These are phyloP conservation scores for Cheilosia pagana DNA, from an alignment of 2,888 invertebrate genomes.

Conservation along the genomic window DNA sequence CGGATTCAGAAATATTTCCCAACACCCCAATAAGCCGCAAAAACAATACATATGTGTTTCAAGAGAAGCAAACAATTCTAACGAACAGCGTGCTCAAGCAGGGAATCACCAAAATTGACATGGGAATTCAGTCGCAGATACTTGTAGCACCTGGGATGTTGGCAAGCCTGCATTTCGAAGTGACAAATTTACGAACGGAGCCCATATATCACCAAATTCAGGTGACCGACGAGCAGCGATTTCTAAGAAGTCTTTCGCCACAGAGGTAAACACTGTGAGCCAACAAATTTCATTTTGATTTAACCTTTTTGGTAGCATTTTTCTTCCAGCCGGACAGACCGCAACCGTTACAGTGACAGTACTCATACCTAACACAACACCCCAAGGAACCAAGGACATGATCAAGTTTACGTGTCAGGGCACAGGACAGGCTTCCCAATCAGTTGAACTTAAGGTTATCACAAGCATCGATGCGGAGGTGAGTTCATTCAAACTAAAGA, in stretches of 20 bases:
- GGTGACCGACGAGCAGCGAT: conserved; percentile 86
- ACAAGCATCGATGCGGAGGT: conserved; percentile 80
- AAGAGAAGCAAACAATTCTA: conserved; percentile 44
- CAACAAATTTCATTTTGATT: neutral
- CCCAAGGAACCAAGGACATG: conserved; percentile 85
- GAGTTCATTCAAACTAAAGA: neutral
- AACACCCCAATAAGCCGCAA: conserved; percentile 76
- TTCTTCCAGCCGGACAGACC: conserved; percentile 83
- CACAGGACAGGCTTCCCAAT: conserved; percentile 81
- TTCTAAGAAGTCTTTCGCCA: conserved; percentile 86
- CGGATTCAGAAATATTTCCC: conserved; percentile 81
- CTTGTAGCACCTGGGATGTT: conserved; percentile 81
- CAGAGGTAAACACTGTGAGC: conserved; percentile 78
- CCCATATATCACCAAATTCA: conserved; percentile 85
- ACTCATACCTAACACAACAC: conserved; percentile 83
- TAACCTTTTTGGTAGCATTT: conserved; percentile 76
- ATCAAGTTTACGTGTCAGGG: conserved; percentile 86
- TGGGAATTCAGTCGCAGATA: conserved; percentile 84
- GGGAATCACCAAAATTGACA: conserved; percentile 83
- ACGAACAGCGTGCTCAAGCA: conserved; percentile 77
- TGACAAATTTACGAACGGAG: conserved; percentile 88
- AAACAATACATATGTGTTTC: conserved; percentile 57
- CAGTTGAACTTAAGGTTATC: conserved; percentile 83
- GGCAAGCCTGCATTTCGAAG: conserved; percentile 87
- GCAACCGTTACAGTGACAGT: conserved; percentile 85